Base-by-base conservation (phyloP, 2,888 invertebrate species). In the Heliconius cydno region DNA sequence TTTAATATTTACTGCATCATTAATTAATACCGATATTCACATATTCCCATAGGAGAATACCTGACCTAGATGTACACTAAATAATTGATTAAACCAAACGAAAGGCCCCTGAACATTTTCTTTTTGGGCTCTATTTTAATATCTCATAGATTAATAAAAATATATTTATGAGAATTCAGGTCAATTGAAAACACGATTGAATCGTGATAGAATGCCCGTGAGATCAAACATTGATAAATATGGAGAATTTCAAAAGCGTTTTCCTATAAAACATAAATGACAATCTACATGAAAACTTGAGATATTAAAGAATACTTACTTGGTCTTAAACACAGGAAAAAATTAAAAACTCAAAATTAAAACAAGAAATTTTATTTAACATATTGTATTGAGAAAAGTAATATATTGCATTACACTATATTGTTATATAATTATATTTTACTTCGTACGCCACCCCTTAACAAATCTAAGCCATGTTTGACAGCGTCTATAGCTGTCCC, bases 401-500 rank as follows among this genome's bases (percentile, higher is more conserved):
- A 15, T 5, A 15, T 5, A 46, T 46, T 46, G 15, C 5, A 46
- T 46, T 46, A 46, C 46, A 46, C 15, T 30, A 30, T 30, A 30
- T 30, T 30, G 30, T 30, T 3, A 30, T 30, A 30, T 30, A 30
- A 3, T 38, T 90, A 94, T 76, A 95, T 85, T 85, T 93, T 94
- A 84, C 90, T 90, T 83, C 83, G 89, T 15, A 86, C 41, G 82
- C 88, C 92, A 63, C 88, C 87, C 77, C 85, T 90, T 25, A 96
- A 84, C 52, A 96, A 87, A 84, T 97, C 96, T 75, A 95, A 92
- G 0, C 97, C 97, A 28, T 98, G 91, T 76, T 96, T 88, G 0
- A 98, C 96, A 0, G 98, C 98, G 86, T 98, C 95, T 80, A 96
- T 94, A 0, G 97, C 96, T 0, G 98, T 98, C 13, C 99, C 99